Conservation (phyloP, 2,888 invertebrate genomes). For the Lasioglossum vierecki region DNA sequence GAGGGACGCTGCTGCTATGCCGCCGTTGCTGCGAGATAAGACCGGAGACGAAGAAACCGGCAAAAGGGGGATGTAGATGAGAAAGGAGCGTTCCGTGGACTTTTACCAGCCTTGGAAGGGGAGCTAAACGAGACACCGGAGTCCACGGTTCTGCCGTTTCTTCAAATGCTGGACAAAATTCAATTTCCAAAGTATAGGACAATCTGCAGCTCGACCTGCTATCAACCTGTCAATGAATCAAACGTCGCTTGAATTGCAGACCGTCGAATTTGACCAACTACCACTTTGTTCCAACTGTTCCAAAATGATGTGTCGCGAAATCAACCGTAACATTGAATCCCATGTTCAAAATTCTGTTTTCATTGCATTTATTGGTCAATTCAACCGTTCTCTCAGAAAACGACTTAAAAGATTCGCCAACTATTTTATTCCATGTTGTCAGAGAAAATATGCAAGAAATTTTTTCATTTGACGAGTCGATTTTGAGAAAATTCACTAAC, state of each 20-base stretch:
- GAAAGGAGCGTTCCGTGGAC: slow-evolving; percentile 55
- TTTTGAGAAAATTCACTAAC: no score
- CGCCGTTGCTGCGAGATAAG: neutral
- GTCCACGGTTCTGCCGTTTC: neutral
- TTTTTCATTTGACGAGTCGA: no score
- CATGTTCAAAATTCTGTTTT: no score
- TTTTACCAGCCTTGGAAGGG: slow-evolving; percentile 16
- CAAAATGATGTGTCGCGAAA: no score
- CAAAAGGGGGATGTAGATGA: slow-evolving; percentile 64
- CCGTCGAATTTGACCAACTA: no score
- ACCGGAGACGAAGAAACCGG: slow-evolving; percentile 39
- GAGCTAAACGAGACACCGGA: slow-evolving; percentile 45
- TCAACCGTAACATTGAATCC: no score
- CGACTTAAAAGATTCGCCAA: no score
- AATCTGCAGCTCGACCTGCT: neutral
- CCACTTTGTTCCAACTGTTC: no score
- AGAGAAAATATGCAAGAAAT: no score
- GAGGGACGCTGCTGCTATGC: slow-evolving; percentile 1
- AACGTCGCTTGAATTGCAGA: neutral
- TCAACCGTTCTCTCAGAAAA: no score
- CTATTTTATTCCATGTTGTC: no score
- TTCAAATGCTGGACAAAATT: neutral
- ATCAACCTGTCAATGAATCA: neutral
- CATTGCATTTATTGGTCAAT: no score
- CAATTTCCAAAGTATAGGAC: neutral